These are phyloP conservation scores for Eupithecia inturbata DNA, from an alignment of 2,888 invertebrate genomes.

Conservation along the genomic window DNA sequence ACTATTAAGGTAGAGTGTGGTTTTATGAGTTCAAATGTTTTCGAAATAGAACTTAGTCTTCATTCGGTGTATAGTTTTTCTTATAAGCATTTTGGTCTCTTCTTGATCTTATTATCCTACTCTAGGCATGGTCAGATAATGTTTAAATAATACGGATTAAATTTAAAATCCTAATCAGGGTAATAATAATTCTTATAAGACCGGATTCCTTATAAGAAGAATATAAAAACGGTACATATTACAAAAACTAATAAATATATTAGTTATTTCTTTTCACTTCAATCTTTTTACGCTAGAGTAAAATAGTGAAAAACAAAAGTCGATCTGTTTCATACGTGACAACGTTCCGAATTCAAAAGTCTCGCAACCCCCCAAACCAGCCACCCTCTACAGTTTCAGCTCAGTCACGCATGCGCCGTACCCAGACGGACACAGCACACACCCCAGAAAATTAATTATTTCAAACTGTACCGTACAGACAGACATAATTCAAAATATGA, in stretches of 20 bases:
- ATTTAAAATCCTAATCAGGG: not conserved
- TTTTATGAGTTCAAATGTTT: not conserved
- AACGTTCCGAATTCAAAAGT: conserved; percentile 5
- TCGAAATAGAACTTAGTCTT: not conserved
- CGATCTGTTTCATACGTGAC: not conserved
- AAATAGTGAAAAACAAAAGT: not conserved
- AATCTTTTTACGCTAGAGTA: not conserved
- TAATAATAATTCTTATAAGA: not conserved
- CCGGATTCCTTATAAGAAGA: too few species aligned
- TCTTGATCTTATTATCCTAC: not conserved
- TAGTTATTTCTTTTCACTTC: too few species aligned
- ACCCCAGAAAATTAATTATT: conserved; percentile 78
- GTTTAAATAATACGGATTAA: not conserved
- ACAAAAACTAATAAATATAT: too few species aligned
- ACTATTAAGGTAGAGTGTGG: not conserved
- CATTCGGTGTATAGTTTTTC: not conserved
- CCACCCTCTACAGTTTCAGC: conserved; percentile 65
- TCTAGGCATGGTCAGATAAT: not conserved
- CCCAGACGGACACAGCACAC: conserved; percentile 68
- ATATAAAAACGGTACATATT: too few species aligned
- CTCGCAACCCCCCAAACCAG: conserved; percentile 25
- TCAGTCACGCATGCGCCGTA: conserved; percentile 71
- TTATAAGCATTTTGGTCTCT: not conserved
- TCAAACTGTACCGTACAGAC: conserved; percentile 58
- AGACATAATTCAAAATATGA: conserved; percentile 47